Conservation (phyloP, 2,797 vertebrate species). For the Pseudochromis fuscus region DNA sequence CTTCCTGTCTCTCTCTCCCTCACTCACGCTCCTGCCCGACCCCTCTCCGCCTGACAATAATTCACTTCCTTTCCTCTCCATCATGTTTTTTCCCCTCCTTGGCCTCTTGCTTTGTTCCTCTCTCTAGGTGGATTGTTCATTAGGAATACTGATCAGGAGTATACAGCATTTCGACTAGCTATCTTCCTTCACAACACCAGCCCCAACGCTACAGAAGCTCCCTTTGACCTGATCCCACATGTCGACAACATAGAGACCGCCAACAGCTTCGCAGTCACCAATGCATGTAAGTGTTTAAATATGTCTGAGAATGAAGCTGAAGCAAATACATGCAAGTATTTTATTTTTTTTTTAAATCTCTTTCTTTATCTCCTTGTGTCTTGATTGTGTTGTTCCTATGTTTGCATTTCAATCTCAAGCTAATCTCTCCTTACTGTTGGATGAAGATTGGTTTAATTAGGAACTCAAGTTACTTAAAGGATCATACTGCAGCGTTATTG, state of each 20-base stretch:
- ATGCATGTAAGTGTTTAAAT: conserved; percentile 93
- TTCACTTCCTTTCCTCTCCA: conserved; percentile 60
- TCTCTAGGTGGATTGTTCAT: conserved; percentile 94
- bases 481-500: conserved; percentile 11
- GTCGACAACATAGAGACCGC: conserved; percentile 99
- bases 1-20: conserved; percentile 28
- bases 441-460: conserved; percentile 30
- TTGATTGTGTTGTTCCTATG: not conserved
- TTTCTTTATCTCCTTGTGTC: conserved; percentile 1
- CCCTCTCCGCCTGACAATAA: conserved; percentile 54
- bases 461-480: conserved; percentile 19
- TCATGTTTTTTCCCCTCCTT: conserved; percentile 45
- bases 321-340: not conserved
- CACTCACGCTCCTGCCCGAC: conserved; percentile 27
- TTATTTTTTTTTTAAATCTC: no score
- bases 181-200: conserved; percentile 99
- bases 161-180: conserved; percentile 97
- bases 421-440: conserved; percentile 1
- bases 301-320: not conserved
- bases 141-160: conserved; percentile 99
- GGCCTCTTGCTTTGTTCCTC: conserved; percentile 43
- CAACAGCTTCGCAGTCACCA: conserved; percentile 99
- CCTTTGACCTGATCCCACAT: conserved; percentile 99
- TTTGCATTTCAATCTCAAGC: conserved; percentile 12
- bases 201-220: conserved; percentile 97